These are phyloP conservation scores for Panzeria rudis DNA, from an alignment of 2,888 invertebrate species.

Conservation along the genomic window DNA sequence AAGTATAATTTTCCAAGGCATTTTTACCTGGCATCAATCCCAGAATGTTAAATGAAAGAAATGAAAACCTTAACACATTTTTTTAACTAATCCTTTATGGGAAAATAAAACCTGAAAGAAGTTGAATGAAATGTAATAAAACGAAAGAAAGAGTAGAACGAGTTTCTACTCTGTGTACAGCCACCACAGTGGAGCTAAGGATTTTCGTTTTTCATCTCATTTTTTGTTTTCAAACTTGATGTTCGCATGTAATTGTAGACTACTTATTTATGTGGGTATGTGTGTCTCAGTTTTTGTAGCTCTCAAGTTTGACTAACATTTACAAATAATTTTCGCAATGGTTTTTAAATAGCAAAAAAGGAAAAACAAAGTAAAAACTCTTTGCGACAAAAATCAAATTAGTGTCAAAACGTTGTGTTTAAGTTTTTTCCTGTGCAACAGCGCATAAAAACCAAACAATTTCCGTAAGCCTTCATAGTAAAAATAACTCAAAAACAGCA, in stretches of 20 bases:
- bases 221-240: conserved; percentile 32
- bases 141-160: conserved; percentile 12
- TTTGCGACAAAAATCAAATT: conserved; percentile 73
- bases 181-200: conserved; percentile 21
- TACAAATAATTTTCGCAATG: conserved; percentile 67
- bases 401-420: conserved; percentile 73
- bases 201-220: conserved; percentile 34
- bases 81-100: conserved; percentile 54
- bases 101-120: conserved; percentile 48
- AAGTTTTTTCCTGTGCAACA: conserved; percentile 69
- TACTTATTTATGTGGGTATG: neutral
- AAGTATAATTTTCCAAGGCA: conserved; percentile 17
- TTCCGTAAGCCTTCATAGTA: conserved; percentile 68
- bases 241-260: conserved; percentile 42
- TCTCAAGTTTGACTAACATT: conserved; percentile 67
- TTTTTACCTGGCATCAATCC: conserved; percentile 24
- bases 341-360: conserved; percentile 63
- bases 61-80: conserved; percentile 56
- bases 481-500: conserved; percentile 55
- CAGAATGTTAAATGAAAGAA: conserved; percentile 28
- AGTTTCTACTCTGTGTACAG: neutral
- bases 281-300: conserved; percentile 40
- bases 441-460: conserved; percentile 70
- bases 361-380: conserved; percentile 58
- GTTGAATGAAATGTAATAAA: conserved; percentile 28